phyloP scores from a whole-genome alignment of 2,888 invertebrate genomes.

The Microdon myrmicae region DNA sequence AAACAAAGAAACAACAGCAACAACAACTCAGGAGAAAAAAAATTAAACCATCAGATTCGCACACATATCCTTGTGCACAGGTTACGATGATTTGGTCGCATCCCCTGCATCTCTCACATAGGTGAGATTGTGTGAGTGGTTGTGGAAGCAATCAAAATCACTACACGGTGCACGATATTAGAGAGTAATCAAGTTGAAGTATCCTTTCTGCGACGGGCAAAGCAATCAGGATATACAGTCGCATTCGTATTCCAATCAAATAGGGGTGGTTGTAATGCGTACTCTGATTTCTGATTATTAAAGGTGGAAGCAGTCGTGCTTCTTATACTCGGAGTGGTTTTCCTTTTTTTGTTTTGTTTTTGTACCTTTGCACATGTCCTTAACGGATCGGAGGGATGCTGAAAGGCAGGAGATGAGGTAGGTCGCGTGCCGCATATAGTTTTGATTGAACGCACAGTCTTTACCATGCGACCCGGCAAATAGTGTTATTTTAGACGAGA shows the following conservation, averaged over 20 bases:
- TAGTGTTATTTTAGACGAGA: slow-evolving; percentile 38
- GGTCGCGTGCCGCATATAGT: slow-evolving; percentile 52
- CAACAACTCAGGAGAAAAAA: slow-evolving; percentile 9
- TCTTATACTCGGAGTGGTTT: not conserved
- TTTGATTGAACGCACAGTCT: slow-evolving; percentile 47
- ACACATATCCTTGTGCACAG: slow-evolving; percentile 35
- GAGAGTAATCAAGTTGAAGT: slow-evolving; percentile 52
- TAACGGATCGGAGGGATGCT: too few species aligned
- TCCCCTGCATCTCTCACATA: slow-evolving; percentile 1
- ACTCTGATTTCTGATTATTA: slow-evolving; percentile 33
- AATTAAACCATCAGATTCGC: slow-evolving; percentile 36
- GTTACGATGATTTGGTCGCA: slow-evolving; percentile 31
- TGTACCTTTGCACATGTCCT: too few species aligned
- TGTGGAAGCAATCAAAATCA: slow-evolving; percentile 52
- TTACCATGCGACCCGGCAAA: slow-evolving; percentile 30
- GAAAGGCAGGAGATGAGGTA: slow-evolving; percentile 32
- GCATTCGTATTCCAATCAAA: slow-evolving; percentile 7
- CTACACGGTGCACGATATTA: slow-evolving; percentile 52
- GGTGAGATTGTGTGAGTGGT: slow-evolving; percentile 52
- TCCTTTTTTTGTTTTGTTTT: slow-evolving; percentile 14
- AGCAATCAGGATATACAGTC: slow-evolving; percentile 36
- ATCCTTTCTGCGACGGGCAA: slow-evolving; percentile 27
- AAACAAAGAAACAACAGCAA: slow-evolving; percentile 12
- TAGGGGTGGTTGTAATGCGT: slow-evolving; percentile 24
- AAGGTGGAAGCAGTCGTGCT: slow-evolving; percentile 34